These are phyloP conservation scores for Eulemur rubriventer DNA, from an alignment of 2,797 vertebrate genomes.

Conservation along the genomic window DNA sequence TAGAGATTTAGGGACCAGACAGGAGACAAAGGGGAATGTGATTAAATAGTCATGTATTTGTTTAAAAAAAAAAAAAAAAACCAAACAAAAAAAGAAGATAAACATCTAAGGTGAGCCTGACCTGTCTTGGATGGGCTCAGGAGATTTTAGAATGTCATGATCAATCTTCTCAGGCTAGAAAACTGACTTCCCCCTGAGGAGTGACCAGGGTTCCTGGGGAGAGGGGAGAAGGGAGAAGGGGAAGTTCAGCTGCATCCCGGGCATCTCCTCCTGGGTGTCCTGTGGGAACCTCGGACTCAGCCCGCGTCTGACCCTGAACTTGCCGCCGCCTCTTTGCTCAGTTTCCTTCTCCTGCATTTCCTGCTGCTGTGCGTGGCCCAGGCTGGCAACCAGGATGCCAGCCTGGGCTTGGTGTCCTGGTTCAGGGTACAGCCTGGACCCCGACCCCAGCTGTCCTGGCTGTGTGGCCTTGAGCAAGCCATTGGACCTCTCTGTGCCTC, in stretches of 20 bases:
- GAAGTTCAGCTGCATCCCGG: not conserved
- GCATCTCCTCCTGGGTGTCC: not conserved
- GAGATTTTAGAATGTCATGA: not conserved
- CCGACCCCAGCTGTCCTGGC: not conserved
- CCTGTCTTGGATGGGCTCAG: not conserved
- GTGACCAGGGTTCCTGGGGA: not conserved
- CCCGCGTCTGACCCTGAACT: not conserved
- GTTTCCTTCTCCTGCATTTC: not conserved
- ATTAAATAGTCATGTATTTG: not conserved
- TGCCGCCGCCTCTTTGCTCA: not conserved
- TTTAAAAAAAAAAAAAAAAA: not conserved
- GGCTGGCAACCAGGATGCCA: not conserved
- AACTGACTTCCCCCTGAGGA: not conserved
- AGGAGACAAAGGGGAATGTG: not conserved
- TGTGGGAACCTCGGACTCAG: not conserved
- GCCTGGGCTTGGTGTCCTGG: not conserved
- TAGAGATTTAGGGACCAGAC: not conserved
- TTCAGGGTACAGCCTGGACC: too few relatives aligned
- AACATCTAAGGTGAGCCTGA: not conserved
- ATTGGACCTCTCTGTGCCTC: not conserved
- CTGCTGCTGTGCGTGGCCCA: accelerated
- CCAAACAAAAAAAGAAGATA: not conserved
- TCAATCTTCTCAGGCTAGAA: not conserved
- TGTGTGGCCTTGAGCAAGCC: not conserved
- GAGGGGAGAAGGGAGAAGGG: not conserved